Percentiles rank a stretch among this genome's conserved stretches.
Evolutionary conservation across 2,888 invertebrate species (phyloP).

Genomic region (Brachyopa scutellaris): DNA sequence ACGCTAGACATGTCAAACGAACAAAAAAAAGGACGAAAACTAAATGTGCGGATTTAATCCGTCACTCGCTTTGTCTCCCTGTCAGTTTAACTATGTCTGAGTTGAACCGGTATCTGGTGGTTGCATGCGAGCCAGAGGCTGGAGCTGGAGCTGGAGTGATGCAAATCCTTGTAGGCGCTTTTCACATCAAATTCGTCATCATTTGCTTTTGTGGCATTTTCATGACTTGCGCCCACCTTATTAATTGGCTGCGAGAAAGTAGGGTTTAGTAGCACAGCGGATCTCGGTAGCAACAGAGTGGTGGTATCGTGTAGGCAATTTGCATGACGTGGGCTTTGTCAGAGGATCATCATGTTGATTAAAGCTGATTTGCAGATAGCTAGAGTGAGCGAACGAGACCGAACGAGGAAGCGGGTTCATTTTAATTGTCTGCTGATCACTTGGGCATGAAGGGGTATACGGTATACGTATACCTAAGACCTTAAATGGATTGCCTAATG

Average conservation of each 20-base stretch:
- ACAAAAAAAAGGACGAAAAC: constrained; percentile 46
- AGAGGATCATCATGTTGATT: constrained; percentile 70
- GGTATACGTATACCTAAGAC: no score
- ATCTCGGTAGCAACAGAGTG: constrained; percentile 40
- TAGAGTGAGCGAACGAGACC: no score
- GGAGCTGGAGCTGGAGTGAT: background rate
- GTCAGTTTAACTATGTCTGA: constrained; percentile 67
- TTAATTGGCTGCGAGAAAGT: constrained; percentile 67
- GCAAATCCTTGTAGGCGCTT: constrained; percentile 70
- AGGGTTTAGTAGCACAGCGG: constrained; percentile 31
- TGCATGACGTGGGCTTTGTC: constrained; percentile 70
- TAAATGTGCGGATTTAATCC: constrained; percentile 66
- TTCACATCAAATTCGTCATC: constrained; percentile 71
- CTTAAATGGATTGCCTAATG: no score
- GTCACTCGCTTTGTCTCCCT: constrained; percentile 67
- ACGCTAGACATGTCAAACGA: constrained; percentile 1
- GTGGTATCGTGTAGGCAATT: constrained; percentile 65
- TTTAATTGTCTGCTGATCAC: constrained; percentile 44
- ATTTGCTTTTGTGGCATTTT: constrained; percentile 72
- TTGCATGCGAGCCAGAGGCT: constrained; percentile 18
- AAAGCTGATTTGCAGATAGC: constrained; percentile 59
- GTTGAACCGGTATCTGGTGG: constrained; percentile 11
- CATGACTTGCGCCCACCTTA: constrained; percentile 71
- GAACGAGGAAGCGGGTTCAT: no score
- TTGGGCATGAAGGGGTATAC: background rate